Conservation (phyloP, 2,113 vertebrate genomes). For the Ornithorhynchus anatinus region DNA sequence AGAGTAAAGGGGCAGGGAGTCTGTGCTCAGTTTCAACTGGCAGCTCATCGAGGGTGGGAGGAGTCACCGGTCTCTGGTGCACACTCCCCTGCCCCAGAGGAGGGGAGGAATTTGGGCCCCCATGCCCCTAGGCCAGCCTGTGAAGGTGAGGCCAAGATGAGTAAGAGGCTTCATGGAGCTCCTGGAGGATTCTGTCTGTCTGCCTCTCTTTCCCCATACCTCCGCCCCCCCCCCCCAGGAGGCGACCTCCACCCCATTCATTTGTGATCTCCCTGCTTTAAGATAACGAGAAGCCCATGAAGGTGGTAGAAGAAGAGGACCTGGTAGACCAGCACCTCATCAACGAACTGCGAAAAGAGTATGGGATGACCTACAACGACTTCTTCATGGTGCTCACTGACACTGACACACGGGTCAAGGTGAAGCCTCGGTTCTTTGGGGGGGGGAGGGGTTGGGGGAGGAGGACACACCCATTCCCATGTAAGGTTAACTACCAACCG, state of each 20-base stretch:
- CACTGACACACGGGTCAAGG: slow-evolving; percentile 92
- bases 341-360: slow-evolving; percentile 90
- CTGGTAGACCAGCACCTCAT: slow-evolving; percentile 92
- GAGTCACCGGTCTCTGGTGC: no score
- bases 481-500: no score
- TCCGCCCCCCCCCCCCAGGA: neutral
- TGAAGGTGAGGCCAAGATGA: no score
- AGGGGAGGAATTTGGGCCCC: neutral
- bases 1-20: no score
- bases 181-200: no score
- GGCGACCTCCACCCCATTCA: neutral
- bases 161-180: no score
- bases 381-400: slow-evolving; percentile 98
- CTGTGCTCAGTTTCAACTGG: no score
- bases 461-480: no score
- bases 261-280: slow-evolving; percentile 53
- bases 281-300: slow-evolving; percentile 97
- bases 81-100: no score
- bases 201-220: neutral
- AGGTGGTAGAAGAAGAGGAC: slow-evolving; percentile 89
- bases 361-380: slow-evolving; percentile 91
- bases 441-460: fast-evolving
- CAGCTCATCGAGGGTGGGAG: no score
- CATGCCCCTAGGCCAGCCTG: no score
- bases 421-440: slow-evolving; percentile 39